phyloP scores from a whole-genome alignment of 2,888 invertebrate genomes.

The Perizoma flavofasciatum region DNA sequence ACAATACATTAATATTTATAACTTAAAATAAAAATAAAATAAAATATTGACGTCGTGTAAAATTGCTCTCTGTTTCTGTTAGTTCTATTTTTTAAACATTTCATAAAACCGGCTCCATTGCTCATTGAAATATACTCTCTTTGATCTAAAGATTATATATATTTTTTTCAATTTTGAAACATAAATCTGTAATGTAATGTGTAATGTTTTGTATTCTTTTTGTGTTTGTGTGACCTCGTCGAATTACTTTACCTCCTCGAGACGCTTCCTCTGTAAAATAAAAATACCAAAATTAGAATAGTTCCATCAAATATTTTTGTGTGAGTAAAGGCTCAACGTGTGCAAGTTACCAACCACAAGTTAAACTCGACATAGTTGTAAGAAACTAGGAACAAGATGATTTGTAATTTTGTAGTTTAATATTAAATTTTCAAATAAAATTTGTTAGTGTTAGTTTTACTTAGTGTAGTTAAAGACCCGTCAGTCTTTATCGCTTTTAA shows the following conservation, averaged over 20 bases:
- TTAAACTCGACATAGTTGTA: not conserved
- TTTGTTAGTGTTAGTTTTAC: no score
- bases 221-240: conserved; percentile 21
- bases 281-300: conserved; percentile 65
- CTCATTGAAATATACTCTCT: no score
- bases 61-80: not conserved
- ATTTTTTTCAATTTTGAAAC: not conserved
- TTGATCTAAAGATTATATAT: no score
- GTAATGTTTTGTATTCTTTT: conserved; percentile 12
- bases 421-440: no score
- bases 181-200: conserved; percentile 6
- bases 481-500: no score
- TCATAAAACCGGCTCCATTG: no score
- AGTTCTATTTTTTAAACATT: no score
- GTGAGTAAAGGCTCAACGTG: conserved; percentile 18
- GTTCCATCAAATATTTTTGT: not conserved
- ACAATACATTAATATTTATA: not conserved
- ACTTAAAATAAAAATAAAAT: not conserved
- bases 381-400: no score
- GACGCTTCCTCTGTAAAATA: conserved; percentile 90
- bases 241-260: conserved; percentile 88
- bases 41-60: no score
- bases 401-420: no score
- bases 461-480: no score
- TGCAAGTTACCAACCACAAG: conserved; percentile 16